These are phyloP conservation scores for Chiloscyllium punctatum DNA, from an alignment of 2,797 vertebrate species.

Conservation along the genomic window DNA sequence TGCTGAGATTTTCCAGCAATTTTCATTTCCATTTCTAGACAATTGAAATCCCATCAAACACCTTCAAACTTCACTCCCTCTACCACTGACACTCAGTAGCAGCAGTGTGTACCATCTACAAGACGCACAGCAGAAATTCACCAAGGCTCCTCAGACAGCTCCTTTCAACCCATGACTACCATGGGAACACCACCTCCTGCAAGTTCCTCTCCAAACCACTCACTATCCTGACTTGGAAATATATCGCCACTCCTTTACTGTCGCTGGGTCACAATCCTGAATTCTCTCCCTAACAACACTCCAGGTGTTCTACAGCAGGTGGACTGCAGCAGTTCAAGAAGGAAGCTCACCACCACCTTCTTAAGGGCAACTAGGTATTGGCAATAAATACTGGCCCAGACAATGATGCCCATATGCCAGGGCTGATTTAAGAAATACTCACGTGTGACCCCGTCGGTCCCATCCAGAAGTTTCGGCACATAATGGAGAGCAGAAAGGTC, in stretches of 20 bases:
- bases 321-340: neutral
- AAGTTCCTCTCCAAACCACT: neutral
- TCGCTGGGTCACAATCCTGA: neutral
- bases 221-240: neutral
- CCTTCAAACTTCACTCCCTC: neutral
- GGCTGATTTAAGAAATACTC: conserved; percentile 49
- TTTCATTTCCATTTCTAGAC: too few species aligned
- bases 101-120: too few species aligned
- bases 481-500: conserved; percentile 75
- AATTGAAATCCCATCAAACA: too few species aligned
- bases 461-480: conserved; percentile 70
- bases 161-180: neutral
- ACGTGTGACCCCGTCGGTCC: conserved; percentile 79
- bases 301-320: neutral
- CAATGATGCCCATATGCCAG: neutral
- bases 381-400: neutral
- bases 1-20: too few species aligned
- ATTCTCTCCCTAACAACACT: neutral
- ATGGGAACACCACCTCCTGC: neutral
- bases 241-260: neutral
- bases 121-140: neutral
- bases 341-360: neutral
- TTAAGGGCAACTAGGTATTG: neutral
- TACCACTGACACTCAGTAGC: neutral
- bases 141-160: neutral